These are phyloP conservation scores for Pholis gunnellus DNA, from an alignment of 2,113 vertebrate genomes.

Conservation along the genomic window DNA sequence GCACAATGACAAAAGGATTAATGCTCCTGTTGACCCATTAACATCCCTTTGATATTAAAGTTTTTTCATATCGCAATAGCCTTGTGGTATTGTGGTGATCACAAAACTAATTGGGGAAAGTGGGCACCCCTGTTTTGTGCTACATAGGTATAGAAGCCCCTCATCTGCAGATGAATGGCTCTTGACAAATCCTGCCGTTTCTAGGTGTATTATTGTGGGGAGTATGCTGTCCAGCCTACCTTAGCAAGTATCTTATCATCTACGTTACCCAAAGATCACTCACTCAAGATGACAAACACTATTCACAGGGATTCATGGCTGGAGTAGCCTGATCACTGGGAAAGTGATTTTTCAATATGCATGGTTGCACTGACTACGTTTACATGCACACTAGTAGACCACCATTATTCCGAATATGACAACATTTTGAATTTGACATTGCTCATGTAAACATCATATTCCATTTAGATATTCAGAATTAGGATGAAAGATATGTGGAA, in stretches of 20 bases:
- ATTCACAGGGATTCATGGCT: background rate
- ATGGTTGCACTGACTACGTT: background rate
- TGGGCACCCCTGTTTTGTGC: background rate
- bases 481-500: no score
- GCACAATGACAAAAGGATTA: background rate
- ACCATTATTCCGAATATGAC: no score
- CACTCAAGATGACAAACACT: slow-evolving; percentile 3
- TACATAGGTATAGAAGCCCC: background rate
- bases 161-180: background rate
- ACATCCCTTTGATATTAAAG: background rate
- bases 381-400: background rate
- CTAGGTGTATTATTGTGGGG: background rate
- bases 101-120: background rate
- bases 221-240: background rate
- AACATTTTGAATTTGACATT: no score
- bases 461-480: background rate
- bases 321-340: background rate
- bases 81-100: no score
- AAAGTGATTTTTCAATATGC: slow-evolving; percentile 20
- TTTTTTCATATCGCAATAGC: background rate
- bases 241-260: background rate
- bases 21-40: background rate
- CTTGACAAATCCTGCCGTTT: background rate
- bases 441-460: no score
- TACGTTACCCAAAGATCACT: background rate